Conservation (phyloP, 2,797 vertebrate genomes). For the Micrastur ruficollis region DNA sequence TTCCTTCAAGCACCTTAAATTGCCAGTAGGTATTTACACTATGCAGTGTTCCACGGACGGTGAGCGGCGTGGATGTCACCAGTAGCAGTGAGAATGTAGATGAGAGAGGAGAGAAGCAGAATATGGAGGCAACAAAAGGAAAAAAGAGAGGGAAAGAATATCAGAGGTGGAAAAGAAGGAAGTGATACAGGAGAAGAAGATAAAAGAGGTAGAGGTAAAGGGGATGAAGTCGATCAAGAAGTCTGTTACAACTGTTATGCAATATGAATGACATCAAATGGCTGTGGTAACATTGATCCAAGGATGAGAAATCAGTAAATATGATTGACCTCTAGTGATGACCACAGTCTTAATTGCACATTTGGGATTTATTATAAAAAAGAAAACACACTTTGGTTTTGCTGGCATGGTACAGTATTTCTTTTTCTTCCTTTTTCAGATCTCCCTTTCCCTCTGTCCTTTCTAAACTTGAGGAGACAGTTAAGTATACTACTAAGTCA, state of each 20-base stretch:
- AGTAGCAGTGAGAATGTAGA: neutral
- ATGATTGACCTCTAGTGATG: neutral
- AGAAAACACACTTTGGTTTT: neutral
- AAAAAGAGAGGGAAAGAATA: neutral
- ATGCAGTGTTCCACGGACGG: neutral
- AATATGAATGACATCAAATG: neutral
- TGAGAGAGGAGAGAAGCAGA: neutral
- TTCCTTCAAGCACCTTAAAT: neutral
- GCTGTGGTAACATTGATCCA: neutral
- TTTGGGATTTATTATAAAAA: neutral
- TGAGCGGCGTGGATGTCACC: neutral
- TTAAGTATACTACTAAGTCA: neutral
- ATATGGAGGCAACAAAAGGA: neutral
- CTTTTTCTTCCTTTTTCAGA: neutral
- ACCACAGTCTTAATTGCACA: neutral
- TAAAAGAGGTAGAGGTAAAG: neutral
- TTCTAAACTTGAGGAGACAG: neutral
- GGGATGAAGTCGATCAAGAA: neutral
- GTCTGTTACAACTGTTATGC: neutral
- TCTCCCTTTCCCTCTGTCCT: neutral
- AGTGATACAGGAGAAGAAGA: neutral
- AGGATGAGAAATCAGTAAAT: neutral
- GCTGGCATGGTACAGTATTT: neutral
- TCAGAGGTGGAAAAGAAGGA: neutral
- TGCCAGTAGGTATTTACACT: neutral